Evolutionary conservation across 1,140 invertebrate species (phyloP).

Genomic region (Hydropsyche tenuis): DNA sequence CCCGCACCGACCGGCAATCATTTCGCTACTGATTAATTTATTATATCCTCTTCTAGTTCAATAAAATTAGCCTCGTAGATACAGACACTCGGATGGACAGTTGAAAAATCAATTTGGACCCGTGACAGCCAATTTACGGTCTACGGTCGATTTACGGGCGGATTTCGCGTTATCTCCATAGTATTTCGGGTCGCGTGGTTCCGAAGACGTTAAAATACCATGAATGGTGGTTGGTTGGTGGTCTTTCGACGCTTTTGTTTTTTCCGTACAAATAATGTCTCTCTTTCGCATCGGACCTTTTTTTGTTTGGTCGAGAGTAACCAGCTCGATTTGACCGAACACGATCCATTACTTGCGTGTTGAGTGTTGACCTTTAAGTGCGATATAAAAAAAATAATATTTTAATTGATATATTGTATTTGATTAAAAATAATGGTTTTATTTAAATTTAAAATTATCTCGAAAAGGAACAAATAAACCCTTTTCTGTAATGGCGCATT

Average conservation of each 20-base stretch:
- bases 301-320: conserved; percentile 2
- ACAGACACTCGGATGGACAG: no score
- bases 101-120: not conserved
- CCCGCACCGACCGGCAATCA: no score
- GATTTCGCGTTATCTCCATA: conserved; percentile 17
- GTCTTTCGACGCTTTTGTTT: conserved; percentile 40
- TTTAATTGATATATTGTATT: not conserved
- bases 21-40: no score
- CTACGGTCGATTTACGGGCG: conserved; percentile 6
- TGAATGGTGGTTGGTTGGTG: conserved; percentile 16
- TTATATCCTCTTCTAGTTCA: no score
- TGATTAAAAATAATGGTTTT: not conserved
- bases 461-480: not conserved
- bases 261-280: conserved; percentile 49
- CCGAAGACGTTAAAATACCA: conserved; percentile 29
- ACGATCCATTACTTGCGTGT: conserved; percentile 36
- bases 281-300: conserved; percentile 30
- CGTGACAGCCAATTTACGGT: conserved; percentile 2
- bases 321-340: conserved; percentile 32
- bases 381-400: not conserved
- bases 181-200: no score
- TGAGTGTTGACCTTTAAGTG: conserved; percentile 25
- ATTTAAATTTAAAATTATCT: not conserved
- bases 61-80: no score
- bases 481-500: conserved; percentile 19